Evolutionary conservation across 2,113 vertebrate genomes (phyloP).

Genomic region (Hipposideros armiger): DNA sequence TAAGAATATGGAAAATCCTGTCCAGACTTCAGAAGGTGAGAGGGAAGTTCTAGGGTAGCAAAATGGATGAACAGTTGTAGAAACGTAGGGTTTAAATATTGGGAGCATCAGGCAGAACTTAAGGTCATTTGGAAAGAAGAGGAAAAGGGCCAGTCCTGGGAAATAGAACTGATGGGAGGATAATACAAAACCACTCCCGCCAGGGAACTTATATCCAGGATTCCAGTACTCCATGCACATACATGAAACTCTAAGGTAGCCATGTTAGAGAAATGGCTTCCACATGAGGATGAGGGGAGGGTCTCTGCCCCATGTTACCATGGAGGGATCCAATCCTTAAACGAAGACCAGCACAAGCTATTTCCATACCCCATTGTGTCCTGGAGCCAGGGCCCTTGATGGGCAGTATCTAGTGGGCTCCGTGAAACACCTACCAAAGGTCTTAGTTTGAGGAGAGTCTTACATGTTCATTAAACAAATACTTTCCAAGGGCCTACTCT

Average conservation of each 20-base stretch:
- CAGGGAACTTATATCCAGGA: background rate
- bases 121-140: background rate
- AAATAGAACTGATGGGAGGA: background rate
- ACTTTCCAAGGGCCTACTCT: background rate
- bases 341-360: background rate
- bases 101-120: background rate
- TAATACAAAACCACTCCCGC: background rate
- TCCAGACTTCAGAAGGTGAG: background rate
- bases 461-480: background rate
- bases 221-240: background rate
- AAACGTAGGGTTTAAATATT: constrained; percentile 14
- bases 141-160: background rate
- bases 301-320: background rate
- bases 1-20: background rate
- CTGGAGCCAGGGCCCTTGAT: background rate
- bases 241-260: background rate
- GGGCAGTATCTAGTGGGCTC: background rate
- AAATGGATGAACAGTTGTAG: background rate
- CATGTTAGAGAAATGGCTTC: background rate
- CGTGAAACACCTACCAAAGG: background rate
- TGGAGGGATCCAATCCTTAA: background rate
- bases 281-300: background rate
- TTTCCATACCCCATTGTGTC: background rate
- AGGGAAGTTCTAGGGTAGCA: background rate
- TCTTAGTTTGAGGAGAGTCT: background rate